Base-by-base conservation (phyloP, 1,140 invertebrate species). In the Ceratosolen fusciceps region DNA sequence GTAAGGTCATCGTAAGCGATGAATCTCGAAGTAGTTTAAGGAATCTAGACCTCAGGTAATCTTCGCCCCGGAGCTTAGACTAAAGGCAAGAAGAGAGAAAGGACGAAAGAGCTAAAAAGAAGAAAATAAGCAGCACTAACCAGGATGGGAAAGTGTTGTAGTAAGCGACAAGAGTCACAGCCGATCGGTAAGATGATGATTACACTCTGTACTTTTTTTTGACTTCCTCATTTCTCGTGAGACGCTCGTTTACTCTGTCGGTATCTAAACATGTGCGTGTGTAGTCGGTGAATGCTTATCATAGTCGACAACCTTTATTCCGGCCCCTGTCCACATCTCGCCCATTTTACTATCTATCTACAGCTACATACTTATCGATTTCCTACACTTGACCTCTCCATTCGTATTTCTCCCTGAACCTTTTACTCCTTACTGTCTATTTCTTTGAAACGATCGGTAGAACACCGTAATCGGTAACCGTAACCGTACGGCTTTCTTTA, bases 131-230 rank as follows among this genome's bases (percentile, higher is more conserved):
- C 49, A 14, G 3, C 49, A 19, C 5, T 19, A 52, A 19, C 14
- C 31, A 52, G 92, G 89, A 93, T 93, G 89, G 93, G 93, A 87
- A 93, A 93, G 89, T 94, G 93, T 90, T 94, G 94, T 89, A 94
- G 93, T 89, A 94, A 94, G 88, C 92, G 93, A 82, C 93, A 94
- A 87, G 93, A 94, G 89, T 92, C 93, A 83, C 93, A 94, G 86
- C 90, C 93, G 47, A 88, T 89, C 79, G 89, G 89, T 90, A 82
- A 88, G 82, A 24, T 10, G 26, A 37, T 19, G 21, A 21, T 1
- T 21, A 26, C n/a, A 12, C 3, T 16, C 49, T 16, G 5, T 16
- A 16, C 14, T 21, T 9, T 52, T 52, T 19, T 21, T 19, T 16
- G 12, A 21, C 49, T 52, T 19, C 49, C 49, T 21, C n/a, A n/a